Base-by-base conservation (phyloP, 2,113 vertebrate genomes). In the Camelus dromedarius region DNA sequence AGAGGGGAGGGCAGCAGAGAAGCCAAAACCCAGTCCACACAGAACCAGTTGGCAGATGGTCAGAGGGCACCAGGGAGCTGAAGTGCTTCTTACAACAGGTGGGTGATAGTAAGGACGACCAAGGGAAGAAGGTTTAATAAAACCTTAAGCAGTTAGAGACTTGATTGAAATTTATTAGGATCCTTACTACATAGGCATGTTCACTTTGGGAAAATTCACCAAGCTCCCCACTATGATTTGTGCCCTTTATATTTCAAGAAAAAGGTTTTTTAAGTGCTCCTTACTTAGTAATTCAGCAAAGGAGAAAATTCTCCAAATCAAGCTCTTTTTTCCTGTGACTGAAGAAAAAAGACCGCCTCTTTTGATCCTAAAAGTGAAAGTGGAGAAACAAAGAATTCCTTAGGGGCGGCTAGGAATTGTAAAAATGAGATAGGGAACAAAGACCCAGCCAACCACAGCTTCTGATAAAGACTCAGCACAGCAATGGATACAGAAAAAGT, bases 51-150 rank as follows among this genome's bases (percentile, higher is more conserved):
- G 52, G 89, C 88, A 90, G 91, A 82, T 18, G 46, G 89, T 58
- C 96, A 93, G 60, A 76, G 77, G 80, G 70, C 60, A 66, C 15
- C 38, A 3, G 19, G 16, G 18, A 10, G 30, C 35, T 54, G 60
- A 42, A 76, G 69, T 32, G 72, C 90, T 35, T 54, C 86, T 26
- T 77, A 48, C 35, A 56, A 88, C 81, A 95, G 66, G 70, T n/a
- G 86, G 70, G 48, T 69, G 22, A 88, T 58, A 66, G 3, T 92
- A 56, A 84, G 79, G 69, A 52, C 38, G 30, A 58, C 4, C 16
- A 30, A 15, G 64, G n/a, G 3, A 7, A 38, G 62, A 75, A 56
- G 64, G n/a, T 32, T 22, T 14, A 62, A 35, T 26, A 38, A 56
- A 38, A 75, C 64, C 1, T 8, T 5, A 15, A 48, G 35, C 42